Evolutionary conservation across 2,797 vertebrate species (phyloP), one percentile per base, ranked within the genome.

Genomic region (Garrulus glandarius): DNA sequence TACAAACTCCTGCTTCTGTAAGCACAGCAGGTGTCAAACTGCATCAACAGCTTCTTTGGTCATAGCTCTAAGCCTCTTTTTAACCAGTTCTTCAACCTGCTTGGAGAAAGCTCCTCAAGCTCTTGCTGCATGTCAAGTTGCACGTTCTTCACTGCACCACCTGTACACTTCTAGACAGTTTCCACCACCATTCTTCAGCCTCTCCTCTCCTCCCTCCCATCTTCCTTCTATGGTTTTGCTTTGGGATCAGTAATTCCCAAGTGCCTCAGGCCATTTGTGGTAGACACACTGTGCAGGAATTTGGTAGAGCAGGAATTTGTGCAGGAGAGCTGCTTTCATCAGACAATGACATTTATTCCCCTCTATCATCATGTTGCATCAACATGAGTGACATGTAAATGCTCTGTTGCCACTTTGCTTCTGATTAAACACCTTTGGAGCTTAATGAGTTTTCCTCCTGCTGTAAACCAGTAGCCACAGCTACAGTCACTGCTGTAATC

Each of bases 51-150:
- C 67, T 85, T 74, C 78, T 90, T 84, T 61, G 74, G 46, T 79
- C 41, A 17, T 68, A 84, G 77, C 77, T 90, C 63, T 64, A 82
- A 92, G 83, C 63, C 47, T 88, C 92, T 63, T 94, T 80, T 84
- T 63, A 93, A 93, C 85, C 85, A 88, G 79, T 93, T 96, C 70
- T 82, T 93, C 91, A 92, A 59, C 55, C 27, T 72, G n/a, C 41
- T 86, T 57, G 46, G 47, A 69, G 71, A 91, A 92, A 74, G n/a
- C 43, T 84, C 36, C 60, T 80, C 49, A 23, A 76, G 80, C 32
- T 76, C 68, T 87, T 56, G 30, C 59, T 79, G 61, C 1, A 0
- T 92, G 86, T 72, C 52, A 49, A 30, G 15, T 37, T n/a, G 41
- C 67, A 69, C 7, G 6, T 90, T 78, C 69, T 79, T 78, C 1